A percentile compares a stretch with the other conserved stretches of the same genome.
These are phyloP conservation scores for Sussaba pulchella DNA, from an alignment of 2,888 invertebrate genomes.

Conservation along the genomic window DNA sequence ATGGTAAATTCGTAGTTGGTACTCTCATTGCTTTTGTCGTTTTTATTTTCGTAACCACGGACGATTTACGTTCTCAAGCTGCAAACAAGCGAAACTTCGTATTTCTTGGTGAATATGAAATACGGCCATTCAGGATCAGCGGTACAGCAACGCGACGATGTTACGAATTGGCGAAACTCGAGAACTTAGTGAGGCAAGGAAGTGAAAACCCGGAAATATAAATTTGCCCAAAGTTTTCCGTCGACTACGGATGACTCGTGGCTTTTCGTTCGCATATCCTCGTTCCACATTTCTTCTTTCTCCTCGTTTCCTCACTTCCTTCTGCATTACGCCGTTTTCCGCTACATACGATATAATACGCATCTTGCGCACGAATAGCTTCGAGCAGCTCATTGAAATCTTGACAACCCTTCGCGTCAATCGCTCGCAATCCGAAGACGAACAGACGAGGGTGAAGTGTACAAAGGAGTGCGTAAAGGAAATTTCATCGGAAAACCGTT, in stretches of 20 bases:
- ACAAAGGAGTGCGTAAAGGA: no score
- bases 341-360: not conserved
- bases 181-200: constrained; percentile 11
- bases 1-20: not conserved
- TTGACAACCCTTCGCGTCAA: constrained; percentile 65
- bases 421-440: constrained; percentile 47
- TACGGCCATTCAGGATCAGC: constrained; percentile 52
- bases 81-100: constrained; percentile 65
- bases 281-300: no score
- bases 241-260: constrained; percentile 11
- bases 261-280: constrained; percentile 54
- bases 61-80: not conserved
- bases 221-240: constrained; percentile 70
- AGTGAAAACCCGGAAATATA: constrained; percentile 65
- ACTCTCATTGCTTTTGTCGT: not conserved
- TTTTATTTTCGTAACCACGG: not conserved
- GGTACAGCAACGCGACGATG: constrained; percentile 32
- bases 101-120: constrained; percentile 61
- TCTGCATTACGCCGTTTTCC: constrained; percentile 18
- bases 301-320: constrained; percentile 33
- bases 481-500: not conserved
- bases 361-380: constrained; percentile 35
- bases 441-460: constrained; percentile 30
- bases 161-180: constrained; percentile 17
- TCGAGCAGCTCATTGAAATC: constrained; percentile 60